Conservation (phyloP, 1,140 invertebrate species). For the Drosophila kanapiae region DNA sequence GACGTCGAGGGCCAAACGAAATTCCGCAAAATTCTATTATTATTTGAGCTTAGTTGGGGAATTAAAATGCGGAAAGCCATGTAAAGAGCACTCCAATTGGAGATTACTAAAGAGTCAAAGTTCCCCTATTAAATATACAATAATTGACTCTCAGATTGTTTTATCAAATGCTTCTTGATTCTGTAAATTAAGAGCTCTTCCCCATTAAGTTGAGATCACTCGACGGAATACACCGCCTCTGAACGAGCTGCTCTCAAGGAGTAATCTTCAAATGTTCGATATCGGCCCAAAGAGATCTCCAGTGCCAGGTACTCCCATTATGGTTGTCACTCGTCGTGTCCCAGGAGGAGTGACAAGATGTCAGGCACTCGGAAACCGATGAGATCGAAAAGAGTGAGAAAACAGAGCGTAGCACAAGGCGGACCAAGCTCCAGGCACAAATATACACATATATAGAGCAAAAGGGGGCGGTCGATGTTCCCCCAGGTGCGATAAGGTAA, state of each 20-base stretch:
- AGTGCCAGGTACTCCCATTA: conserved; percentile 16
- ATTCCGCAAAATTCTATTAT: background rate
- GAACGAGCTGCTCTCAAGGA: conserved; percentile 13
- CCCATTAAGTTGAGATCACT: conserved; percentile 12
- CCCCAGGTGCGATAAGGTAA: conserved; percentile 10
- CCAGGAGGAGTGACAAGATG: conserved; percentile 30
- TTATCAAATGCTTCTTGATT: background rate
- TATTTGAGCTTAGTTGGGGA: background rate
- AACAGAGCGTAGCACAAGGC: conserved; percentile 1
- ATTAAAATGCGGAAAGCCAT: background rate
- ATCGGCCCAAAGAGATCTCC: conserved; percentile 8
- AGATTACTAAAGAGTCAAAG: background rate
- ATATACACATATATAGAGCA: background rate
- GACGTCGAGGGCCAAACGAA: background rate
- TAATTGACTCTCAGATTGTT: too few species aligned
- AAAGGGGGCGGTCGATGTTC: conserved; percentile 26
- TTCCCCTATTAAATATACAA: too few species aligned
- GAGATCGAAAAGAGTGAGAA: background rate
- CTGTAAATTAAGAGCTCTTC: conserved; percentile 10
- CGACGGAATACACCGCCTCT: background rate
- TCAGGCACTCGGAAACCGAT: conserved; percentile 17
- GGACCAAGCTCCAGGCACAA: background rate
- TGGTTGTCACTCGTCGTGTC: conserved; percentile 19
- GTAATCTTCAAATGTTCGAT: conserved; percentile 9
- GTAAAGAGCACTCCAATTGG: background rate